phyloP scores from a whole-genome alignment of 2,888 invertebrate species.

The Idaea dimidiata region DNA sequence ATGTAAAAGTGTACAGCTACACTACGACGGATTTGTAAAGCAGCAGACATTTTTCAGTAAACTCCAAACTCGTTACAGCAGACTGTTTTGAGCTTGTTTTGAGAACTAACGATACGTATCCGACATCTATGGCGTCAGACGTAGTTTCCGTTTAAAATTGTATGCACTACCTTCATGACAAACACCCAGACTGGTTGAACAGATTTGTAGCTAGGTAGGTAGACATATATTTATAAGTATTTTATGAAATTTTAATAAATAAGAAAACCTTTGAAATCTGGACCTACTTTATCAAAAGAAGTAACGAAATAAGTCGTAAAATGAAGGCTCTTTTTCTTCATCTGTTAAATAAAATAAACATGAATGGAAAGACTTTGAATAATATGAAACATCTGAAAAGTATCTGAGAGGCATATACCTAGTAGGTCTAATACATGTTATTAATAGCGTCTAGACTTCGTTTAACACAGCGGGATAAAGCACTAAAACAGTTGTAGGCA shows the following conservation, averaged over 20 bases:
- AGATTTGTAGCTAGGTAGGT: neutral
- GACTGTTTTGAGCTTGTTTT: neutral
- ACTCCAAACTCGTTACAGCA: neutral
- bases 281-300: too few relatives aligned
- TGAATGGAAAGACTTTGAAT: constrained; percentile 25
- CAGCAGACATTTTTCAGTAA: neutral
- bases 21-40: neutral
- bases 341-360: constrained; percentile 4
- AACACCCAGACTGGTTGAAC: constrained; percentile 24
- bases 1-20: too few relatives aligned
- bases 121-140: constrained; percentile 25
- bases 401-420: constrained; percentile 30
- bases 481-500: constrained; percentile 29
- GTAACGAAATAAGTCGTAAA: too few relatives aligned
- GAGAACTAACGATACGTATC: constrained; percentile 24
- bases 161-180: constrained; percentile 28
- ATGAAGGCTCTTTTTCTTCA: neutral
- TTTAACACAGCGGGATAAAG: constrained; percentile 40
- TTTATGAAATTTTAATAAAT: too few relatives aligned
- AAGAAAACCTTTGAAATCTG: too few relatives aligned
- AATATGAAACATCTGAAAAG: constrained; percentile 30
- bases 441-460: constrained; percentile 51
- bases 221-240: too few relatives aligned
- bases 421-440: constrained; percentile 39
- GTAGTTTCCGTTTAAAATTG: constrained; percentile 32